phyloP scores from a whole-genome alignment of 2,113 vertebrate genomes.

The Diadophis punctatus region DNA sequence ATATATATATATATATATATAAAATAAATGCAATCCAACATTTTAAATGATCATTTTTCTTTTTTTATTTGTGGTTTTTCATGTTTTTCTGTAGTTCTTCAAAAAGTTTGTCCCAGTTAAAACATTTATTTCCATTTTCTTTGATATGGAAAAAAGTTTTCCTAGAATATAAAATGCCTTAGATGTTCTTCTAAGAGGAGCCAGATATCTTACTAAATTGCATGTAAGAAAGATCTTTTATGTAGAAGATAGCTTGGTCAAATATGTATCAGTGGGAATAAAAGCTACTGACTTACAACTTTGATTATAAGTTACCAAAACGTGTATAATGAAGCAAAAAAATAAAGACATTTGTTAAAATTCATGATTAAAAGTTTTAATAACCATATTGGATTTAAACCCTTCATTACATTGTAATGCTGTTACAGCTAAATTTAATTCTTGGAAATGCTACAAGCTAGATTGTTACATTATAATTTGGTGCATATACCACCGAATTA shows the following conservation, averaged over 20 bases:
- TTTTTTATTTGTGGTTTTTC: background rate
- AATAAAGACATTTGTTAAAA: background rate
- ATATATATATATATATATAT: no score
- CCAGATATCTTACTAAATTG: background rate
- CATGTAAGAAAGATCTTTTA: background rate
- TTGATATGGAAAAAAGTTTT: background rate
- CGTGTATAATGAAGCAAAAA: background rate
- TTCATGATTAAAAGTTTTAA: background rate
- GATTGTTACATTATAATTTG: background rate
- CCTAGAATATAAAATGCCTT: background rate
- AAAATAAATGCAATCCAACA: background rate
- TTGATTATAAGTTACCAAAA: background rate
- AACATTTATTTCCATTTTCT: background rate
- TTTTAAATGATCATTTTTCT: background rate
- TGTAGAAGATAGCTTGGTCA: background rate
- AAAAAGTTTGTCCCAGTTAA: background rate
- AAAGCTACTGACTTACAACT: background rate
- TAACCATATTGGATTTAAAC: background rate
- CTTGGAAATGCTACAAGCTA: background rate
- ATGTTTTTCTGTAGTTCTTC: background rate
- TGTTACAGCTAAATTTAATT: background rate
- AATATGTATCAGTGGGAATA: background rate
- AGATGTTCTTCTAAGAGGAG: background rate
- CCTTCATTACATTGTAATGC: background rate
- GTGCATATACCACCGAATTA: background rate